These are phyloP conservation scores for Microtus pennsylvanicus DNA, from an alignment of 2,113 vertebrate species.

Conservation along the genomic window DNA sequence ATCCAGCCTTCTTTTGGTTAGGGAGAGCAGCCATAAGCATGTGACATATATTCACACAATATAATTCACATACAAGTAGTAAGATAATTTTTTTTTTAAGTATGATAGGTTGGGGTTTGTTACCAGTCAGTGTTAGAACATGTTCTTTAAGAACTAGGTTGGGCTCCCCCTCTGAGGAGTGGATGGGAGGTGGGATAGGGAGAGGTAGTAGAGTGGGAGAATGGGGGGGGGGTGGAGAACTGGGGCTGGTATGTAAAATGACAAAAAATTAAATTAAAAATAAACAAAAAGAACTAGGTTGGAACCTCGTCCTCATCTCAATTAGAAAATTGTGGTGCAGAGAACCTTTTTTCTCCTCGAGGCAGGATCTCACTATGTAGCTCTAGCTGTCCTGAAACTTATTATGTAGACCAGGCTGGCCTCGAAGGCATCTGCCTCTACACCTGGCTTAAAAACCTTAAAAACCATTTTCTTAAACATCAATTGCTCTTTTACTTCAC, in stretches of 20 bases:
- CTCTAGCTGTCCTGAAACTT: neutral
- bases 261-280: too few relatives aligned
- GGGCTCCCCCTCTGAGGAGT: too few relatives aligned
- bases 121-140: neutral
- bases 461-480: neutral
- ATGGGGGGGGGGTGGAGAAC: too few relatives aligned
- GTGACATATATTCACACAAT: neutral
- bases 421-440: neutral
- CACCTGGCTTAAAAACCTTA: neutral
- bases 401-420: neutral
- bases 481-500: neutral
- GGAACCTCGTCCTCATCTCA: too few relatives aligned
- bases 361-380: neutral
- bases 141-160: neutral
- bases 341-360: neutral
- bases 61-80: neutral
- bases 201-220: too few relatives aligned
- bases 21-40: neutral
- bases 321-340: neutral
- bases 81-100: neutral
- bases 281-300: neutral
- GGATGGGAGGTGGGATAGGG: too few relatives aligned
- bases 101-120: neutral
- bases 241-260: too few relatives aligned
- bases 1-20: neutral